phyloP scores from a whole-genome alignment of 2,888 invertebrate genomes.

The Andrena camellia region DNA sequence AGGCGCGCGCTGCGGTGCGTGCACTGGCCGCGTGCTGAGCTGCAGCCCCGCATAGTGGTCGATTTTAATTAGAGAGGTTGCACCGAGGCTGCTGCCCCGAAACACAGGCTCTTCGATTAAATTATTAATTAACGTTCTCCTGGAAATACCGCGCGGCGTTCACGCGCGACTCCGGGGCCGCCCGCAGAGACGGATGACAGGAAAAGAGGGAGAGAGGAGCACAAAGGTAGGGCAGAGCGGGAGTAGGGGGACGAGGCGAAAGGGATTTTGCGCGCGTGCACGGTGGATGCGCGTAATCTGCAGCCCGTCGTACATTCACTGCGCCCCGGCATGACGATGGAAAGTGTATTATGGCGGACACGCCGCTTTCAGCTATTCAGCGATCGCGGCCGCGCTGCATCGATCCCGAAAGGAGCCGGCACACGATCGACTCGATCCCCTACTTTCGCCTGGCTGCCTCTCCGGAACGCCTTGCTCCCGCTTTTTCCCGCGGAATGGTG shows the following conservation, averaged over 20 bases:
- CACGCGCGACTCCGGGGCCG: conserved; percentile 41
- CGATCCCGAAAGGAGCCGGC: conserved; percentile 33
- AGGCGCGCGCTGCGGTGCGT: background rate
- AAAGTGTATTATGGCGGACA: conserved; percentile 55
- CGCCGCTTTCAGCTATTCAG: conserved; percentile 49
- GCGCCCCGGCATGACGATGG: conserved; percentile 34
- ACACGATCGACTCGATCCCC: conserved; percentile 20
- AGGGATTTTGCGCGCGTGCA: conserved; percentile 41
- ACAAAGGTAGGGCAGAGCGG: conserved; percentile 27
- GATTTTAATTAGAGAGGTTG: conserved; percentile 81
- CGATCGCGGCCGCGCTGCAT: conserved; percentile 16
- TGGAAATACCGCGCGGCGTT: conserved; percentile 76
- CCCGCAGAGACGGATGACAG: conserved; percentile 39
- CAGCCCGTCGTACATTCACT: conserved; percentile 29
- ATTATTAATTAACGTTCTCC: conserved; percentile 85
- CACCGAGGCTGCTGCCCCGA: conserved; percentile 70
- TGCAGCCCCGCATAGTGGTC: conserved; percentile 44
- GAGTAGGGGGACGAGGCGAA: conserved; percentile 13
- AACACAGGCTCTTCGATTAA: conserved; percentile 84
- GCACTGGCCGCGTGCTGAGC: conserved; percentile 15
- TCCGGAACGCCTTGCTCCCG: background rate
- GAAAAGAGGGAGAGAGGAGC: background rate
- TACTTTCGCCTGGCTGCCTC: background rate
- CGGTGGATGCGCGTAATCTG: conserved; percentile 49
- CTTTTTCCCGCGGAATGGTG: too few species aligned